phyloP scores from a whole-genome alignment of 2,888 invertebrate species.

The Lomographa bimaculata region DNA sequence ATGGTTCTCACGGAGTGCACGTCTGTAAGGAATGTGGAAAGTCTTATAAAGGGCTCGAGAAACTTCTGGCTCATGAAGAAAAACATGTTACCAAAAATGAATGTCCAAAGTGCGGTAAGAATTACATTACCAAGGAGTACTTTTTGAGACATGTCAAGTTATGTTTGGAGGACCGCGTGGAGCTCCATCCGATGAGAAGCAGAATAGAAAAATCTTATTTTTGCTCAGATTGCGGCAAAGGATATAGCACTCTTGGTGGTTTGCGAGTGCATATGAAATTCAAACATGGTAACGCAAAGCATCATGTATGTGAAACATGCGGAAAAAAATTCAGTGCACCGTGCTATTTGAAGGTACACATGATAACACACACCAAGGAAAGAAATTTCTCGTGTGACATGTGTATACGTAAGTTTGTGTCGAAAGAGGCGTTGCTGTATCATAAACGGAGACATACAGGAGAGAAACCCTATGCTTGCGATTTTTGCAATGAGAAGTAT shows the following conservation, averaged over 20 bases:
- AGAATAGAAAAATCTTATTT: constrained; percentile 50
- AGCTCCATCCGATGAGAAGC: constrained; percentile 65
- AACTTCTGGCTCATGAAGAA: constrained; percentile 58
- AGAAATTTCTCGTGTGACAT: constrained; percentile 68
- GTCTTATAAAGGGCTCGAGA: constrained; percentile 53
- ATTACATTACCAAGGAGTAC: constrained; percentile 63
- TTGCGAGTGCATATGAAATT: constrained; percentile 68
- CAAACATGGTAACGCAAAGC: constrained; percentile 66
- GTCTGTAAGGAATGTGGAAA: constrained; percentile 70
- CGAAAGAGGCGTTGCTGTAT: constrained; percentile 70
- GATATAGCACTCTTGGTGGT: constrained; percentile 68
- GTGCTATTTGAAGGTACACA: constrained; percentile 66
- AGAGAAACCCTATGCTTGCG: constrained; percentile 70
- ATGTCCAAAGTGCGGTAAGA: constrained; percentile 71
- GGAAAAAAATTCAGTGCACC: constrained; percentile 73
- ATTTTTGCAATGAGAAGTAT: constrained; percentile 63
- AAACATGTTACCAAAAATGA: constrained; percentile 57
- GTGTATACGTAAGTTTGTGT: constrained; percentile 64
- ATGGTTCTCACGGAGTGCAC: constrained; percentile 46
- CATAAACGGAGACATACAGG: constrained; percentile 73
- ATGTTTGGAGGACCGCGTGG: constrained; percentile 58
- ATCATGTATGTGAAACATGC: constrained; percentile 63
- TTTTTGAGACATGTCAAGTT: constrained; percentile 63
- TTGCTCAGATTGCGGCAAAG: constrained; percentile 65
- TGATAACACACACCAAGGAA: constrained; percentile 71